These are phyloP conservation scores for Pyrocephalus nanus DNA, from an alignment of 2,797 vertebrate genomes.

Conservation along the genomic window DNA sequence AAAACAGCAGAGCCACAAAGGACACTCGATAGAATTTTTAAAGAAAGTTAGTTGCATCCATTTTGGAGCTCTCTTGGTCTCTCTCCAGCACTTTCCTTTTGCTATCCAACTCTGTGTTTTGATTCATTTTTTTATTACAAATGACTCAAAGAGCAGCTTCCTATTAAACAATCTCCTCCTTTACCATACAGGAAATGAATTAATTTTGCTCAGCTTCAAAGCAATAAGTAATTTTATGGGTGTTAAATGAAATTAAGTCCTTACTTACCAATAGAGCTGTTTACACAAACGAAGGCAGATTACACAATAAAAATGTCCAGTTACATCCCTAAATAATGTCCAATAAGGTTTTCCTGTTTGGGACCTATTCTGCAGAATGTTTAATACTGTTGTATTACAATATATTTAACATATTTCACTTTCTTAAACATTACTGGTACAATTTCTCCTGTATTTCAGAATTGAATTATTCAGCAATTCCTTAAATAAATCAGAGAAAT, in stretches of 20 bases:
- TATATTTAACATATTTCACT: background rate
- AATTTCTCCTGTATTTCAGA: background rate
- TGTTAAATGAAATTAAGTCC: slow-evolving; percentile 45
- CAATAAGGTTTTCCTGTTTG: background rate
- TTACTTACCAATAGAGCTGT: background rate
- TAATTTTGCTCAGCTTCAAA: slow-evolving; percentile 28
- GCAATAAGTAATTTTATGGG: slow-evolving; percentile 1
- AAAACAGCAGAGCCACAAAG: background rate
- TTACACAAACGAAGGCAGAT: slow-evolving; percentile 24
- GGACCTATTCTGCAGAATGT: background rate
- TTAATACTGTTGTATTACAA: background rate
- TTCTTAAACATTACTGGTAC: background rate
- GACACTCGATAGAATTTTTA: background rate
- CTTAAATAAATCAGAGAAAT: slow-evolving; percentile 39
- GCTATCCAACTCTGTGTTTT: background rate
- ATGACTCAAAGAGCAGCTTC: too few relatives aligned
- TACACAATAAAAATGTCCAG: slow-evolving; percentile 2
- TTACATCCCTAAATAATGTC: slow-evolving; percentile 34
- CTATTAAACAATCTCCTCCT: background rate
- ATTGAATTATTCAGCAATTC: slow-evolving; percentile 8
- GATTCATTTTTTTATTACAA: too few relatives aligned
- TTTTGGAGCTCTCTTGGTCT: background rate
- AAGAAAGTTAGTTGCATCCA: background rate
- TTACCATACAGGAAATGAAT: background rate
- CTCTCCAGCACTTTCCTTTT: background rate